Evolutionary conservation across 2,797 vertebrate genomes (phyloP), one percentile per base, ranked within the genome.

Genomic region (Gymnoscopelus microlampas): DNA sequence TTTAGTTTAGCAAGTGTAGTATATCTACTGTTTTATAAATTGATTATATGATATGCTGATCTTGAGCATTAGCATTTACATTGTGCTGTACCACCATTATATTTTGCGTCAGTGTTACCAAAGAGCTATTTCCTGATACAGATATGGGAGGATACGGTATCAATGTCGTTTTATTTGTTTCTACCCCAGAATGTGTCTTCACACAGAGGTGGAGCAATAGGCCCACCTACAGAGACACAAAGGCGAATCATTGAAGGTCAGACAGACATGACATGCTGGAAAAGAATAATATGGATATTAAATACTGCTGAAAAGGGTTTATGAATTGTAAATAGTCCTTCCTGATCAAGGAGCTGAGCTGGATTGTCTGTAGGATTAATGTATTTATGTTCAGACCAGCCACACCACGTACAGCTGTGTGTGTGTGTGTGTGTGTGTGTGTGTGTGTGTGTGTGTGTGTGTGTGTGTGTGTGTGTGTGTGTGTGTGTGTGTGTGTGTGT

Each of bases 311-410:
- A 5, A 7, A 67, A 64, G 39, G 35, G 69, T 54, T 74, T 75
- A 55, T 62, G 48, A 61, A 63, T 59, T 6, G 3, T 74, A 71
- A 82, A 79, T 66, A 63, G 26, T n/a, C 29, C 63, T 71, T 66
- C 29, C 8, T 71, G 32, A 53, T 67, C 56, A 71, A 69, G 35
- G 54, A 71, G 74, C 55, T 66, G 64, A 79, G 65, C 60, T 65
- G 67, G 66, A 77, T 71, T 80, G 70, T 74, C 67, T 68, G 39
- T 58, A 62, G 71, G 78, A 78, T 82, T 77, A 73, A 77, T 77
- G 73, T 68, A 53, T 71, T 77, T 75, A 55, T 66, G 24, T 80
- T 76, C 64, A 58, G 68, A 62, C 68, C 64, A 49, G 50, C 60
- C 66, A 29, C 26, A 29, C 26, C 26, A 29, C 2, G 26, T 29